These are phyloP conservation scores for Ectemnius lituratus DNA, from an alignment of 2,888 invertebrate species.

Conservation along the genomic window DNA sequence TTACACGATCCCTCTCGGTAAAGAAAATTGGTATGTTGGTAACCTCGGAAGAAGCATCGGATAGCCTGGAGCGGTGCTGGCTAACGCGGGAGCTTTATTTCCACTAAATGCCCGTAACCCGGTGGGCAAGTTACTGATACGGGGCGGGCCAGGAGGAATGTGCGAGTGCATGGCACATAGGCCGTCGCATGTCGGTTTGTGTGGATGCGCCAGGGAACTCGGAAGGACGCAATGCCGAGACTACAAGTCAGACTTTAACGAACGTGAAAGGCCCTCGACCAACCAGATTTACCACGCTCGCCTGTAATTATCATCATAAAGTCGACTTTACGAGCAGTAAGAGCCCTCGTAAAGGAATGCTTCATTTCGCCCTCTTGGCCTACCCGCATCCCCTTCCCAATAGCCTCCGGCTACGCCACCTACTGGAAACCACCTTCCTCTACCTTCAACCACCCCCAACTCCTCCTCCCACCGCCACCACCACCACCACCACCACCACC, in stretches of 20 bases:
- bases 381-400: slow-evolving; percentile 27
- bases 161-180: slow-evolving; percentile 47
- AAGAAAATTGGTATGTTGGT: slow-evolving; percentile 14
- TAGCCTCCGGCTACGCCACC: slow-evolving; percentile 56
- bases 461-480: slow-evolving; percentile 5
- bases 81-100: slow-evolving; percentile 53
- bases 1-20: background rate
- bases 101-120: slow-evolving; percentile 30
- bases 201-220: slow-evolving; percentile 12
- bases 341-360: slow-evolving; percentile 78
- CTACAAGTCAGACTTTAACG: slow-evolving; percentile 48
- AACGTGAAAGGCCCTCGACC: slow-evolving; percentile 61
- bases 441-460: slow-evolving; percentile 48
- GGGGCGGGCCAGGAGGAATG: slow-evolving; percentile 53
- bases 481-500: slow-evolving; percentile 32
- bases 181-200: slow-evolving; percentile 44
- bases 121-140: slow-evolving; percentile 42
- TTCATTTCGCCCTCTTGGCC: slow-evolving; percentile 72
- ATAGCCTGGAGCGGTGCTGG: slow-evolving; percentile 39
- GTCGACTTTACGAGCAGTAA: slow-evolving; percentile 78
- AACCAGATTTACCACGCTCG: slow-evolving; percentile 77
- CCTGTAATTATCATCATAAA: slow-evolving; percentile 78
- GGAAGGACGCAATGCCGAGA: slow-evolving; percentile 50
- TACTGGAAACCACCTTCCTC: slow-evolving; percentile 62
- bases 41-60: slow-evolving; percentile 4